Evolutionary conservation across 1,140 invertebrate species (phyloP), one percentile per base, ranked within the genome.

Genomic region (Leguminivora glycinivorella): DNA sequence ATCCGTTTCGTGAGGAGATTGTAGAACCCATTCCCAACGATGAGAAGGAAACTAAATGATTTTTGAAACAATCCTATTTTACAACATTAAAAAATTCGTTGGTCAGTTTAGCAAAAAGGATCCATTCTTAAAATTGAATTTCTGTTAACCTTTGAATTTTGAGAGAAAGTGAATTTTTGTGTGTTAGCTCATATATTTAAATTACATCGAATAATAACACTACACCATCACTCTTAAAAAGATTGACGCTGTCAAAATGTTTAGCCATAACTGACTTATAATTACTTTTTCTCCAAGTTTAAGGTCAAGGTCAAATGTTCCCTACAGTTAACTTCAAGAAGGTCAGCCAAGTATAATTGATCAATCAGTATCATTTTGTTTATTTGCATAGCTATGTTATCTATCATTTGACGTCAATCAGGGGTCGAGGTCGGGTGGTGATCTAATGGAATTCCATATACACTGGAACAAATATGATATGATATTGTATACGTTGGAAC

Each of bases 301-400:
- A 22, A 10, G 19, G 17, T 52, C 17, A 52, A 52, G 47, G 47
- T 52, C 47, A 52, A 9, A 17, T n/a, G 19, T 22, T 7, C 47
- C 17, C 19, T 19, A 22, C 17, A 52, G 47, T 47, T 47, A 17
- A 47, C 47, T 52, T 52, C 3, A 52, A 52, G 17, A 17, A 63
- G 58, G 58, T 63, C 58, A 63, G 24, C 58, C 12, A 25, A 29
- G 19, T 34, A 29, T 29, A 63, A 63, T 31, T 63, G 58, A 63
- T 63, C 58, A 29, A 63, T 63, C 58, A 29, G 58, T 63, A 63
- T 63, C 58, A 24, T 63, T 63, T 63, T 63, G 58, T 63, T 63
- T 63, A 63, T 63, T 63, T 63, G 24, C 58, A 63, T 63, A 24
- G 6, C 58, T 12, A 26, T 17, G 58, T 31, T 63, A 63, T 63